These are phyloP conservation scores for Montipora sp. DNA, from an alignment of 64 coral and sea anemone species.

Conservation along the genomic window DNA sequence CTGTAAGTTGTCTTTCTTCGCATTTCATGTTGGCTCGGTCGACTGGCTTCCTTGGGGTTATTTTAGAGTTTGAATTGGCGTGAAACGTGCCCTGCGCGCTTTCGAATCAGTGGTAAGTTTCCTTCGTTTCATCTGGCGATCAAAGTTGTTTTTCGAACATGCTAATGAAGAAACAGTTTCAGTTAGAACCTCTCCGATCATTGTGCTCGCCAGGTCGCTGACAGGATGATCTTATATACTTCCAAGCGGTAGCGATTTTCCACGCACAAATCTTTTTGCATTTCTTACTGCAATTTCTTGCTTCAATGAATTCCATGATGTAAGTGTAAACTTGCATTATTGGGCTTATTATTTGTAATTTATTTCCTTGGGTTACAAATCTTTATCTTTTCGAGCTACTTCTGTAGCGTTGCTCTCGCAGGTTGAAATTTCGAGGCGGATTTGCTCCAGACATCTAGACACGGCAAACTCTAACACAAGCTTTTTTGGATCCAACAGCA, in stretches of 20 bases:
- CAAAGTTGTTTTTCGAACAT: conserved; percentile 59
- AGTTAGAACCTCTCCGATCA: not conserved
- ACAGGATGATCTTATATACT: not conserved
- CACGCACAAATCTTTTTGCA: not conserved
- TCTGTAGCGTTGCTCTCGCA: not conserved
- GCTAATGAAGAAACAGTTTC: conserved; percentile 34
- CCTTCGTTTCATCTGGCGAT: not conserved
- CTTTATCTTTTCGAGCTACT: not conserved
- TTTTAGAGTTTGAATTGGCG: not conserved
- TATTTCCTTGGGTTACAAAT: not conserved
- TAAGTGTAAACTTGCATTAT: not conserved
- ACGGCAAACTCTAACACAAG: too few species aligned
- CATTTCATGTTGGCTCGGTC: not conserved
- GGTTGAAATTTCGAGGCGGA: not conserved
- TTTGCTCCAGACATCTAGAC: not conserved
- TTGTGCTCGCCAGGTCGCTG: not conserved
- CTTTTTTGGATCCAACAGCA: too few species aligned
- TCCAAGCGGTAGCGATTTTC: not conserved
- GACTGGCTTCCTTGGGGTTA: not conserved
- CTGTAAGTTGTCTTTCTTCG: not conserved
- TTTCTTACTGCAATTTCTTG: not conserved
- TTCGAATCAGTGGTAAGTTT: not conserved
- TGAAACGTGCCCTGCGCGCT: not conserved
- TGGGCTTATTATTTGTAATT: not conserved
- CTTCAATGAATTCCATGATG: conserved; percentile 18